A percentile compares a stretch with the other conserved stretches of the same genome.
phyloP scores from a whole-genome alignment of 1,140 invertebrate species.

The Papilio polyxenes region DNA sequence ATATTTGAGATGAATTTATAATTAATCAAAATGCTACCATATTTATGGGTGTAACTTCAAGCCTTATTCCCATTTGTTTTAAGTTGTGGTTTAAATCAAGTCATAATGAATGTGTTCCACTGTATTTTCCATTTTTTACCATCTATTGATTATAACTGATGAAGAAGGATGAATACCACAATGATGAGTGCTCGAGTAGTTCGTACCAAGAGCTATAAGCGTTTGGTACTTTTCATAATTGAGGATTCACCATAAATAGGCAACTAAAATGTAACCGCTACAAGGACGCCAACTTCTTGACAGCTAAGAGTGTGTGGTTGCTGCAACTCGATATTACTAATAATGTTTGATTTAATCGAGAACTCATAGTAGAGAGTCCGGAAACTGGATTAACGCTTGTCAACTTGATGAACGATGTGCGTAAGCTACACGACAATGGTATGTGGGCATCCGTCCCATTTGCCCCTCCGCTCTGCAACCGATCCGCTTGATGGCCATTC shows the following conservation, averaged over 20 bases:
- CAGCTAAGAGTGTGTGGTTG: neutral
- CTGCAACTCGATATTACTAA: neutral
- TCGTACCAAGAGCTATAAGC: no score
- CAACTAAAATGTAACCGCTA: no score
- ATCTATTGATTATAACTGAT: no score
- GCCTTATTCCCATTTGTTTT: no score
- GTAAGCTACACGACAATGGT: conserved; percentile 77
- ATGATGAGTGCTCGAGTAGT: no score
- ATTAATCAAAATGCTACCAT: neutral
- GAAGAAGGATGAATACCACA: no score
- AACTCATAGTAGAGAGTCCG: conserved; percentile 61
- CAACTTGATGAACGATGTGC: conserved; percentile 79
- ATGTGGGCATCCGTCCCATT: conserved; percentile 74
- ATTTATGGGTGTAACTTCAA: neutral
- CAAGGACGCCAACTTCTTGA: no score
- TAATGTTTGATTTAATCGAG: conserved; percentile 40
- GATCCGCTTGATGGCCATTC: conserved; percentile 66
- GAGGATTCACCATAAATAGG: no score
- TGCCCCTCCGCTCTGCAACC: conserved; percentile 58
- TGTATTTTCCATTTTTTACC: neutral
- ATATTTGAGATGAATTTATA: conserved; percentile 1
- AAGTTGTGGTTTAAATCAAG: no score
- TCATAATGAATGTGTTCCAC: neutral
- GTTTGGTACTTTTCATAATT: no score
- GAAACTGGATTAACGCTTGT: conserved; percentile 80